These are phyloP conservation scores for Belgica antarctica DNA, from an alignment of 2,888 invertebrate genomes.

Conservation along the genomic window DNA sequence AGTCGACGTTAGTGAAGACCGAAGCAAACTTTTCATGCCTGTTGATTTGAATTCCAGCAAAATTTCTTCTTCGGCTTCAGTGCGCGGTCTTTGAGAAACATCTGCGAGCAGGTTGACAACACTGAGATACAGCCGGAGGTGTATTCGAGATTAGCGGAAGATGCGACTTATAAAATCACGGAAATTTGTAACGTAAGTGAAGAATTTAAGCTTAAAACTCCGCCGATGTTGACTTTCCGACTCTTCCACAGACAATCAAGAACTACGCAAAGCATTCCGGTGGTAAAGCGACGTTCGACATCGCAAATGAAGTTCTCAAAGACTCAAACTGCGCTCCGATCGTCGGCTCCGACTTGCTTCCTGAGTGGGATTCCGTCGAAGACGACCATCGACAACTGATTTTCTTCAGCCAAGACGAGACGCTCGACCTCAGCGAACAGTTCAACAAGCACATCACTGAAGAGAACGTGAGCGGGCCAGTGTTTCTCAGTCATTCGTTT, in stretches of 20 bases:
- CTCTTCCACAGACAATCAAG: conserved; percentile 51
- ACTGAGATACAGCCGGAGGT: conserved; percentile 52
- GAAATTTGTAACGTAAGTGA: conserved; percentile 52
- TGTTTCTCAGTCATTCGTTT: conserved; percentile 14
- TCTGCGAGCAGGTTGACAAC: conserved; percentile 55
- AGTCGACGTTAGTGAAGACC: neutral
- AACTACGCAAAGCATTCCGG: conserved; percentile 54
- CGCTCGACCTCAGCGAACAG: conserved; percentile 49
- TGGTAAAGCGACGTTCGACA: conserved; percentile 51
- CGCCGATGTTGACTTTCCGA: conserved; percentile 1
- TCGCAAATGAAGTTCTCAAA: conserved; percentile 54
- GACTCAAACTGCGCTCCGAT: conserved; percentile 53
- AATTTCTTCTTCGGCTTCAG: conserved; percentile 48
- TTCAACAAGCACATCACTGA: conserved; percentile 37
- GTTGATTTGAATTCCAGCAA: conserved; percentile 6
- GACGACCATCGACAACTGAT: conserved; percentile 34
- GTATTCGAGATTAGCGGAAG: conserved; percentile 52
- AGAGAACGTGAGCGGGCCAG: conserved; percentile 36
- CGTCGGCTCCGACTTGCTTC: conserved; percentile 53
- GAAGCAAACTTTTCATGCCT: neutral
- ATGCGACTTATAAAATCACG: conserved; percentile 54
- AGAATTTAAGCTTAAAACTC: too few species aligned
- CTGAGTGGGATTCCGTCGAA: conserved; percentile 46
- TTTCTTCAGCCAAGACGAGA: conserved; percentile 48
- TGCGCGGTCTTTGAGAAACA: conserved; percentile 52